phyloP scores from a whole-genome alignment of 2,888 invertebrate genomes.

The Zygogramma bicolorata region DNA sequence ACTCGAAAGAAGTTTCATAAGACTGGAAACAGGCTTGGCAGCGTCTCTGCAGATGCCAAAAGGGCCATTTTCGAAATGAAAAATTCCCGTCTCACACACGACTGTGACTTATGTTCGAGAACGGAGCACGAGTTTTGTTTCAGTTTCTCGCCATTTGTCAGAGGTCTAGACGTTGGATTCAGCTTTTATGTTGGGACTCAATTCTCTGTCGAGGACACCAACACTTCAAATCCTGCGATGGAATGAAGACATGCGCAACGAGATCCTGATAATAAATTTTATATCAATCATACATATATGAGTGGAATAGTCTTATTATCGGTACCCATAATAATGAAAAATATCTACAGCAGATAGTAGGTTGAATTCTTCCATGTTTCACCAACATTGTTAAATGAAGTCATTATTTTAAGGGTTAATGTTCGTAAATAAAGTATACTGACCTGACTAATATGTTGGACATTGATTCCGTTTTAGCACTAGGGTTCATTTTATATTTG shows the following conservation, averaged over 20 bases:
- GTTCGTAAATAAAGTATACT: too few species aligned
- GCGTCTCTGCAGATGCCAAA: constrained; percentile 19
- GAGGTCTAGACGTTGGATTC: constrained; percentile 27
- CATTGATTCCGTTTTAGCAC: too few species aligned
- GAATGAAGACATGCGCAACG: not conserved
- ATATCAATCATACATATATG: too few species aligned
- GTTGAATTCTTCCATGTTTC: too few species aligned
- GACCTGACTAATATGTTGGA: too few species aligned
- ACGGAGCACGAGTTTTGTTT: constrained; percentile 45
- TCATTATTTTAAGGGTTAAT: too few species aligned
- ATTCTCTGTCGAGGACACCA: not conserved
- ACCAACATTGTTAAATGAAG: too few species aligned
- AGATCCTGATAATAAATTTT: too few species aligned
- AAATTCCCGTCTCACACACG: constrained; percentile 46
- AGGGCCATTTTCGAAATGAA: constrained; percentile 45
- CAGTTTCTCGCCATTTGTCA: constrained; percentile 48
- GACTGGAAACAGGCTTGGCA: not conserved
- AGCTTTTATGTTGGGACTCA: constrained; percentile 28
- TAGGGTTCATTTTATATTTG: too few species aligned
- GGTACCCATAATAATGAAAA: too few species aligned
- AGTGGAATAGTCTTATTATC: too few species aligned
- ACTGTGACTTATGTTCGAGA: constrained; percentile 33
- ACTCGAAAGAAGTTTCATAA: constrained; percentile 18
- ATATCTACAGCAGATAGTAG: too few species aligned
- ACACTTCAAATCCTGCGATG: not conserved